Conservation (phyloP, 2,888 invertebrate genomes). For the Drosophila anceps region DNA sequence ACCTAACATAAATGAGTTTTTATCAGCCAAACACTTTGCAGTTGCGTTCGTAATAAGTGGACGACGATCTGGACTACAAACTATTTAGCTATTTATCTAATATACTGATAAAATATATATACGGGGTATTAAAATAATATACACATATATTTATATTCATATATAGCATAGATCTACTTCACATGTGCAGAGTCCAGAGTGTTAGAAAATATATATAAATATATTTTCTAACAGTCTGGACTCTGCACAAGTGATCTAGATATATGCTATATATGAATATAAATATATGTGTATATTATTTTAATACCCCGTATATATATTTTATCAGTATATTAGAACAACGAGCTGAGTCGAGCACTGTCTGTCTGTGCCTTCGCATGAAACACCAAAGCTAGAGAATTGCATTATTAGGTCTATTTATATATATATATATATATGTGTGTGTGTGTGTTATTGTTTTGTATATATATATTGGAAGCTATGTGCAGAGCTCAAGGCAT, state of each 20-base stretch:
- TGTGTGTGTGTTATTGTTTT: not conserved
- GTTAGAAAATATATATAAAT: not conserved
- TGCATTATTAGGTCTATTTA: no score
- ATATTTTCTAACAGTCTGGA: constrained; percentile 18
- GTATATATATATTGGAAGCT: no score
- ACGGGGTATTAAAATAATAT: no score
- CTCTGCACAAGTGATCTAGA: constrained; percentile 1
- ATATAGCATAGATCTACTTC: no score
- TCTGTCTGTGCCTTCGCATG: no score
- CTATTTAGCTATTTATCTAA: not conserved
- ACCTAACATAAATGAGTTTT: constrained; percentile 22
- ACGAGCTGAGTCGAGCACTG: not conserved
- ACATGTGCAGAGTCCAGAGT: no score
- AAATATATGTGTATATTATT: not conserved
- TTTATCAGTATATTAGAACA: not conserved
- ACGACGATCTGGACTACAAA: constrained; percentile 26
- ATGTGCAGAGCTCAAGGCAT: no score
- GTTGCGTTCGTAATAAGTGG: constrained; percentile 22
- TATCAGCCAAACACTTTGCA: constrained; percentile 46
- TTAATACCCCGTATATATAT: not conserved
- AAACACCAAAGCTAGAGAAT: no score
- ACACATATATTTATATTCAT: no score
- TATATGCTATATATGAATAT: not conserved
- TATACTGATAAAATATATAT: no score
- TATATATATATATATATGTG: not conserved